Conservation (phyloP, 1,140 invertebrate genomes). For the Drosophila aff. region DNA sequence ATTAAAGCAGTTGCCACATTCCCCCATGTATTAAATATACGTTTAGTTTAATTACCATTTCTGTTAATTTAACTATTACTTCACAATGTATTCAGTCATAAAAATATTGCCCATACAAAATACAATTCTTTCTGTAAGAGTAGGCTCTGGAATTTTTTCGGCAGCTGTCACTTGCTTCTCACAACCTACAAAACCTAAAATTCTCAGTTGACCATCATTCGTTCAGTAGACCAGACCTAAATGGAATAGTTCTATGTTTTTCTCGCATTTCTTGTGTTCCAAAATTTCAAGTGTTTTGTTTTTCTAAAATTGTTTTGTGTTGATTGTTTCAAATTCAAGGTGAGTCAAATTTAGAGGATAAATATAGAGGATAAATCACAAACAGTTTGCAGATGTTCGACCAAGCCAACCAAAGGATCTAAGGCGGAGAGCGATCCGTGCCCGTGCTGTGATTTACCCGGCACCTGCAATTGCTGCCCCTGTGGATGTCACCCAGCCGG, state of each 20-base stretch:
- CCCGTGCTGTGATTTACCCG: not conserved
- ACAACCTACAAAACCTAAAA: not conserved
- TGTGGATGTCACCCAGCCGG: not conserved
- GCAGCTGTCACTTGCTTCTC: constrained; percentile 11
- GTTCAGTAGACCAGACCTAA: not conserved
- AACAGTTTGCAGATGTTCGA: not conserved
- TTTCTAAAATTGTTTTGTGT: not conserved
- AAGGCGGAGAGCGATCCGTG: not conserved
- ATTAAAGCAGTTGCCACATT: too few species aligned
- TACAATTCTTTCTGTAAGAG: not conserved
- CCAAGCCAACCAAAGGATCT: not conserved
- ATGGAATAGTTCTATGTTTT: constrained; percentile 20
- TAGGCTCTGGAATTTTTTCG: not conserved
- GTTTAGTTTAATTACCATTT: too few species aligned
- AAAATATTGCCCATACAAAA: not conserved
- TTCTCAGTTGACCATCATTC: constrained; percentile 5
- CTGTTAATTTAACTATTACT: too few species aligned
- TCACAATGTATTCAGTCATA: too few species aligned
- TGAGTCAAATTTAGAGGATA: not conserved
- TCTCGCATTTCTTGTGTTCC: not conserved
- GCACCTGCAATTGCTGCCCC: not conserved
- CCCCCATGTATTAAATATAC: too few species aligned
- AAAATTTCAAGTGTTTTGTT: not conserved
- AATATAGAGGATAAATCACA: too few species aligned
- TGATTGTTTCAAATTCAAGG: not conserved